Evolutionary conservation across 1,140 invertebrate genomes (phyloP).

Genomic region (Microplitis demolitor): DNA sequence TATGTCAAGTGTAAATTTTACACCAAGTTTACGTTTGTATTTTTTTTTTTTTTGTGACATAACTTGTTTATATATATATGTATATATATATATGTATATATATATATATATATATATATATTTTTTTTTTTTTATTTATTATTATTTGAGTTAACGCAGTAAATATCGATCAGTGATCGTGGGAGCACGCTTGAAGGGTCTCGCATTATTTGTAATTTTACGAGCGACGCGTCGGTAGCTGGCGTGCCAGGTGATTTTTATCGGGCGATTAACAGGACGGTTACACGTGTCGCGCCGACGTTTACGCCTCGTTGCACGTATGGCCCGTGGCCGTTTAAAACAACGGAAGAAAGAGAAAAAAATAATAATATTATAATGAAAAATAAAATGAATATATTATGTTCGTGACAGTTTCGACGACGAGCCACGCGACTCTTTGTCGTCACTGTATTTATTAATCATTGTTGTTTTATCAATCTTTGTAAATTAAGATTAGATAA

Average conservation of each 20-base stretch:
- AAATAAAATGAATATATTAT: background rate
- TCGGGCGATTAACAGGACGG: conserved; percentile 61
- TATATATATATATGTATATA: no score
- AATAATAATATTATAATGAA: background rate
- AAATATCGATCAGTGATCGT: conserved; percentile 37
- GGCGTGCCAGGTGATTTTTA: conserved; percentile 61
- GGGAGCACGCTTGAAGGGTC: conserved; percentile 22
- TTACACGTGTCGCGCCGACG: conserved; percentile 56
- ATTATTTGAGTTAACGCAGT: conserved; percentile 35
- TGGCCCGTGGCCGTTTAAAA: conserved; percentile 28
- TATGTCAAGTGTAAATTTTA: no score
- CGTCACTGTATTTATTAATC: background rate
- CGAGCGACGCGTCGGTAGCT: conserved; percentile 44
- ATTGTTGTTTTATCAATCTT: background rate
- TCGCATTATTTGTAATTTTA: conserved; percentile 35
- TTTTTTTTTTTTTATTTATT: background rate
- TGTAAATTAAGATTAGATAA: background rate
- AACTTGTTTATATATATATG: no score
- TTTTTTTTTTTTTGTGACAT: background rate
- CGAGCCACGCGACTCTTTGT: background rate
- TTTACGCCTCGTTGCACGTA: conserved; percentile 44
- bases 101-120: no score
- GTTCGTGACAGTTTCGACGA: conserved; percentile 31
- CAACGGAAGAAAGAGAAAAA: conserved; percentile 1
- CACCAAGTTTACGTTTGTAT: no score